Evolutionary conservation across 2,113 vertebrate species (phyloP), one percentile per base, ranked within the genome.

Genomic region (Hippoglossus stenolepis): DNA sequence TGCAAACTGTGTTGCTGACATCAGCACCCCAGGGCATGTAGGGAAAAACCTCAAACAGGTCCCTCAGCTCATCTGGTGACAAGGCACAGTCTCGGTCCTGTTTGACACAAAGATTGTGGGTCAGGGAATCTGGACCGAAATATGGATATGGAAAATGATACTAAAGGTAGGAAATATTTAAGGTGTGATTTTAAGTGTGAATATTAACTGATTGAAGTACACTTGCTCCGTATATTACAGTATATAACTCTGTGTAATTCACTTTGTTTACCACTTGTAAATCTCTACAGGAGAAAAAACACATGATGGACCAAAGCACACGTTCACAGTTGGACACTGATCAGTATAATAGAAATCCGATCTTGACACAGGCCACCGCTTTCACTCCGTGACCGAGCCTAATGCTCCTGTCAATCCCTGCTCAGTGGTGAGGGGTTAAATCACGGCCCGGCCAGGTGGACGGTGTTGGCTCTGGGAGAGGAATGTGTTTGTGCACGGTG

Each of bases 11-110:
- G 88, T 96, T 99, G 88, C 98, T 97, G 80, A 98, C 97, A 78
- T 99, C 97, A 57, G 95, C 95, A 1, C 97, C 98, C 97, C 98
- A 99, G 0, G 97, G 98, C 94, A 98, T 97, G 67, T 99, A 99
- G 83, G 98, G 97, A 75, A 99, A 99, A 65, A 98, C 96, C 87
- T 97, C 95, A 91, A 99, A 99, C 75, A 99, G 92, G 87, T 99
- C 97, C 82, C 93, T 96, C 88, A 98, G 83, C 83, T 99, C 98
- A 60, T 96, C 96, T 15, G 97, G 96, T 70, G 96, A 98, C 89
- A 99, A 94, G 87, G 97, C 97, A 92, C 96, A 97, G 78, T 99
- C 98, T 87, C 96, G 95, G 67, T 99, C 98, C 98, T 99, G 91
- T 86, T 68, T 88, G 77, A 40, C 80, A 75, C 2, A 84, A 6